Percentiles rank a stretch among this genome's conserved stretches.
Conservation (phyloP, 2,113 vertebrate genomes). For the Cyanoderma ruficeps region DNA sequence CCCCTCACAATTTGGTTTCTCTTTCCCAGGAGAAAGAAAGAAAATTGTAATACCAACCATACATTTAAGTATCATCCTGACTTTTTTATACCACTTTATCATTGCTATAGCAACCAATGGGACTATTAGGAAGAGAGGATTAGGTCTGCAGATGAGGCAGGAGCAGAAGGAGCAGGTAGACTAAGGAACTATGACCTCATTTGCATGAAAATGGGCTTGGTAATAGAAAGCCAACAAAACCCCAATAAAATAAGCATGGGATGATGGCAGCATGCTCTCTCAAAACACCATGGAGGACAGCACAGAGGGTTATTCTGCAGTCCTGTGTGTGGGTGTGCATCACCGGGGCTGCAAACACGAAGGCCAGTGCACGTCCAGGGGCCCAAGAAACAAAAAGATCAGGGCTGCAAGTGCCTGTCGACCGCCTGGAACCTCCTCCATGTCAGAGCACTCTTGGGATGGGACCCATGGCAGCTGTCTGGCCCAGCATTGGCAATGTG, state of each 20-base stretch:
- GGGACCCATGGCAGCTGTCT: not conserved
- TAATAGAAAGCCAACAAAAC: not conserved
- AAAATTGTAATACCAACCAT: not conserved
- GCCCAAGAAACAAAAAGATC: not conserved
- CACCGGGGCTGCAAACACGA: not conserved
- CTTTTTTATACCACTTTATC: conserved; percentile 1
- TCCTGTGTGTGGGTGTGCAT: fast-evolving
- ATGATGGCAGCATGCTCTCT: not conserved
- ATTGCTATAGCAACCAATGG: conserved; percentile 33
- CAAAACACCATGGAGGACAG: not conserved
- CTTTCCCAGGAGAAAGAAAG: not conserved
- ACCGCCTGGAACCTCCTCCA: not conserved
- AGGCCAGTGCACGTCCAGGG: not conserved
- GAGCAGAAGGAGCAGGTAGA: not conserved
- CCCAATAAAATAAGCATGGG: not conserved
- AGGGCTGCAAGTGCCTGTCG: fast-evolving
- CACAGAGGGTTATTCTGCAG: not conserved
- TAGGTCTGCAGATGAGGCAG: not conserved
- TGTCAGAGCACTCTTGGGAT: not conserved
- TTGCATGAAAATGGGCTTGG: not conserved
- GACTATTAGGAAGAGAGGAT: not conserved
- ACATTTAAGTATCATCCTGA: not conserved
- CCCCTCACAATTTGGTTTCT: not conserved
- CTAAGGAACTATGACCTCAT: not conserved
- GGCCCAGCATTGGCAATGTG: fast-evolving